Percentiles rank a stretch among this genome's conserved stretches.
Evolutionary conservation across 1,140 invertebrate genomes (phyloP).

Genomic region (Caenorhabditis inopinata): DNA sequence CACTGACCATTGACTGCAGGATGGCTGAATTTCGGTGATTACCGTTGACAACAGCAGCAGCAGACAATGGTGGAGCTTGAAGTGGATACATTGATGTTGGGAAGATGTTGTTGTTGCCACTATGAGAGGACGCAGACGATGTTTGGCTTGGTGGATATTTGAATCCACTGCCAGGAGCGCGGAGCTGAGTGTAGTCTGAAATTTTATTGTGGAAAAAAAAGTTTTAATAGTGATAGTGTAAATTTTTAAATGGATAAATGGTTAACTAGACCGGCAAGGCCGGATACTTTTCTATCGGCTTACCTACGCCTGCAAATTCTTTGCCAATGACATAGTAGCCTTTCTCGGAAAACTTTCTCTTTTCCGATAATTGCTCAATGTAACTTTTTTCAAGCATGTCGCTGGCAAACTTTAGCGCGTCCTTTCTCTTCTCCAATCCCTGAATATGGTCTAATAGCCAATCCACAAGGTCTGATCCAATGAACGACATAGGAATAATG

Average conservation of each 20-base stretch:
- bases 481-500: slow-evolving; percentile 76
- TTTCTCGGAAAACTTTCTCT: slow-evolving; percentile 96
- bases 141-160: background rate
- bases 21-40: slow-evolving; percentile 21
- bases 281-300: too few relatives aligned
- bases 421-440: slow-evolving; percentile 85
- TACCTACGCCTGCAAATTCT: slow-evolving; percentile 49
- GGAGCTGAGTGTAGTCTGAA: background rate
- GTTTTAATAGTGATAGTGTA: background rate
- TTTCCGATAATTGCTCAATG: slow-evolving; percentile 87
- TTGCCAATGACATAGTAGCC: slow-evolving; percentile 91
- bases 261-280: too few relatives aligned
- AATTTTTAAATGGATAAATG: background rate
- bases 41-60: background rate
- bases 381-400: slow-evolving; percentile 90
- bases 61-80: background rate
- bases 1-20: background rate
- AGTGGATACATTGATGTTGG: slow-evolving; percentile 11
- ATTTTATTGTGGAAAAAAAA: too few relatives aligned
- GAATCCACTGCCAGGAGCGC: background rate
- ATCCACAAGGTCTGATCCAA: slow-evolving; percentile 92
- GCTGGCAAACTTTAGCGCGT: slow-evolving; percentile 92
- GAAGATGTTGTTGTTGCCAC: slow-evolving; percentile 6
- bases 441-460: slow-evolving; percentile 92
- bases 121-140: background rate